Evolutionary conservation across 2,888 invertebrate genomes (phyloP), one percentile per base, ranked within the genome.

Genomic region (Archaeoteleia sp.): DNA sequence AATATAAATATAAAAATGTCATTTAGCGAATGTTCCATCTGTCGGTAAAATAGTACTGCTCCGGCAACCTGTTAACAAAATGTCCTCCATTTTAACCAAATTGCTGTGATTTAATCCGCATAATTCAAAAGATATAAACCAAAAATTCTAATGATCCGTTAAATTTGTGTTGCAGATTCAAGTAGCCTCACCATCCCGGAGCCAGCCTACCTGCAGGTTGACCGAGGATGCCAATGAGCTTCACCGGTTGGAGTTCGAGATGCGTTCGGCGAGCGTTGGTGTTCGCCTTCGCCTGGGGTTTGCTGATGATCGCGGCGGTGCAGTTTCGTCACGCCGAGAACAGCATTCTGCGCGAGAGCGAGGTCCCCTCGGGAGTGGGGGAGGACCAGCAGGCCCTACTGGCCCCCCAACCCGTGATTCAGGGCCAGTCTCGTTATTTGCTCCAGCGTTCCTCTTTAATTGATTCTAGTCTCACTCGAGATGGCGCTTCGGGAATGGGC

Each of bases 181-280:
- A 61, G 51, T 23, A 45, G n/a, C 12, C 14, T 17, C 46, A 29
- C 23, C 39, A 25, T 45, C 54, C 61, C 39, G 23, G 12, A 5
- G 7, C 13, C 12, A n/a, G 30, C 37, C 29, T 15, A 4, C 5
- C 27, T n/a, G n/a, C n/a, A n/a, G n/a, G n/a, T n/a, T n/a, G n/a
- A 51, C 39, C 17, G 42, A 72, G 32, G 49, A 82, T 82, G 79
- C 54, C 80, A 42, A 78, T 78, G 42, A 78, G 66, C 43, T 77
- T 77, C 57, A 65, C 74, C 20, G 74, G 74, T 10, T 70, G 72
- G 4, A 67, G 86, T 12, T 82, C 87, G 65, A 82, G 87, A 62
- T 87, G 87, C 84, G 78, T 86, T 65, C 86, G 86, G 25, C 87
- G 88, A 65, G 82, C 87, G 37, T 73, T 87, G 70, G 78, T 86